Conservation (phyloP, 2,113 vertebrate species). For the Morone chrysops region DNA sequence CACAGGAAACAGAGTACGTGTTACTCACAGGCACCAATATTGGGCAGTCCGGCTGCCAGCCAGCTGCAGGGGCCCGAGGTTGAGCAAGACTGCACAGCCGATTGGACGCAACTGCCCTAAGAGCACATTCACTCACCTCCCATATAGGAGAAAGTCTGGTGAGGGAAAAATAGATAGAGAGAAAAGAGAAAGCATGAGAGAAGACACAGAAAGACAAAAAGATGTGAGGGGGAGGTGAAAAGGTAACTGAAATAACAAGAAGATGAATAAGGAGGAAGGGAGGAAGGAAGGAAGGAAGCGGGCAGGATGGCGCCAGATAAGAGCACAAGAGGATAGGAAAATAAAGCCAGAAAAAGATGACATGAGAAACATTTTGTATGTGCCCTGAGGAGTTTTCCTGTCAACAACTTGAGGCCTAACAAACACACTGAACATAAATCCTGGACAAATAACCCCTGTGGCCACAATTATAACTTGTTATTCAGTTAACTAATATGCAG, state of each 20-base stretch:
- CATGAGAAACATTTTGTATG: not conserved
- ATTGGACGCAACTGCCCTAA: conserved; percentile 71
- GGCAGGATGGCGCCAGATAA: not conserved
- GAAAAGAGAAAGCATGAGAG: not conserved
- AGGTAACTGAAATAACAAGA: too few relatives aligned
- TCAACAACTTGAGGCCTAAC: not conserved
- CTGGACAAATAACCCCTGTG: too few relatives aligned
- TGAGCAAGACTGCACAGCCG: conserved; percentile 74
- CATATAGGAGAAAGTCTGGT: conserved; percentile 74
- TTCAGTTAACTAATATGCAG: too few relatives aligned
- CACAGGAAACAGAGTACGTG: not conserved
- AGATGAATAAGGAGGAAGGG: not conserved
- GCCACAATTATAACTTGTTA: too few relatives aligned
- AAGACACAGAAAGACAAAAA: not conserved
- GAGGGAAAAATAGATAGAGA: not conserved
- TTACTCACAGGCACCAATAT: conserved; percentile 71
- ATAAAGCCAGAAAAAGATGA: not conserved
- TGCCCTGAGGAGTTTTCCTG: not conserved
- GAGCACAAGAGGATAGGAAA: not conserved
- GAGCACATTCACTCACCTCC: conserved; percentile 74
- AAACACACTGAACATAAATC: not conserved
- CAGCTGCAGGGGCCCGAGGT: conserved; percentile 58
- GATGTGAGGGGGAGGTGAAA: not conserved
- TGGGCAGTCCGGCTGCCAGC: conserved; percentile 71
- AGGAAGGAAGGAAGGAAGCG: not conserved